Percentiles rank a stretch among this genome's conserved stretches.
Conservation (phyloP, 2,113 vertebrate species). For the Campylomormyrus tamandua region DNA sequence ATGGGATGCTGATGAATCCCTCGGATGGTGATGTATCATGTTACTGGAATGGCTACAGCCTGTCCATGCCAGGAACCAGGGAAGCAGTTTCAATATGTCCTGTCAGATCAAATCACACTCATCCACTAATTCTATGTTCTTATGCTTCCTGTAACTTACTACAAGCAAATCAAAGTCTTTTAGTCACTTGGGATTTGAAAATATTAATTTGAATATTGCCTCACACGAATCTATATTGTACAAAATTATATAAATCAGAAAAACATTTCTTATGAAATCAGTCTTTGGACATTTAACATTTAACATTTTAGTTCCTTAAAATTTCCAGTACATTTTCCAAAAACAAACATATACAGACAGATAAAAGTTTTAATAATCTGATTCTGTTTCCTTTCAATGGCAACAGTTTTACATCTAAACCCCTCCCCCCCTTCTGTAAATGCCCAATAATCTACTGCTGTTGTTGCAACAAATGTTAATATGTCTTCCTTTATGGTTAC, state of each 20-base stretch:
- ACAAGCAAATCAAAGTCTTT: not conserved
- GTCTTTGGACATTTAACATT: not conserved
- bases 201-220: not conserved
- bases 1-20: not conserved
- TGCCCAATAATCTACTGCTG: not conserved
- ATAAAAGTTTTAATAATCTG: not conserved
- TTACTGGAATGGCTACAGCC: not conserved
- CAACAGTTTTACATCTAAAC: not conserved
- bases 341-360: not conserved
- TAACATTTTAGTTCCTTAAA: not conserved
- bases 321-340: not conserved
- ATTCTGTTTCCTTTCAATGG: not conserved
- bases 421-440: not conserved
- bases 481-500: not conserved
- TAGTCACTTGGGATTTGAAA: not conserved
- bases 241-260: not conserved
- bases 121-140: not conserved
- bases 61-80: not conserved
- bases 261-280: not conserved
- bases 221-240: not conserved
- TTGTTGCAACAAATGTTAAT: not conserved
- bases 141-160: not conserved
- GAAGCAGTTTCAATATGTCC: not conserved
- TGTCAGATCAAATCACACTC: slow-evolving; percentile 2
- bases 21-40: not conserved